Base-by-base conservation (phyloP, 2,888 invertebrate species). In the Thymelicus acteon region DNA sequence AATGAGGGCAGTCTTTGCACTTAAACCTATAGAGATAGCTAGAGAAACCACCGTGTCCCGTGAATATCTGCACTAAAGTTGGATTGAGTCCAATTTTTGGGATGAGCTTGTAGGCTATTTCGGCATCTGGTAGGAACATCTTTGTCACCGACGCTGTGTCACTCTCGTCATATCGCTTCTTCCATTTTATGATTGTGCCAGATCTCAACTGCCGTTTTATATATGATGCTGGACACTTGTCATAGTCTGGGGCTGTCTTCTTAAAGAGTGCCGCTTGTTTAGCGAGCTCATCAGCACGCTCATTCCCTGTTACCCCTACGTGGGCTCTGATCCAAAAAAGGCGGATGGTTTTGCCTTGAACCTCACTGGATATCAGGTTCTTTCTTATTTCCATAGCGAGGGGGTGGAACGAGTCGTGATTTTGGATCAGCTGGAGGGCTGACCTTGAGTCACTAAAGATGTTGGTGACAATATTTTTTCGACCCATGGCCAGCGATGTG, bases 401-500 rank as follows among this genome's bases (percentile, higher is more conserved):
- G 6, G 63, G 63, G 13, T 63, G 49, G 6, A 15, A 15, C 3
- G 52, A 52, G 1, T 39, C 5, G 1, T 5, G 39, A 6, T 49
- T 37, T 12, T 10, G 10, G 5, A 63, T 6, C 3, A 37, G 37
- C 7, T 52, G 19, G 13, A 64, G 52, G 12, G 52, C 52, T n/a
- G 64, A 54, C 10, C 54, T 15, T 13, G 57, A 65, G 65, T 65
- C 65, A 8, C 65, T 65, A 7, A 65, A n/a, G 7, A 65, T 57
- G 10, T 31, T 44, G 8, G 24, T 40, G 24, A 19, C 15, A n/a
- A 8, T 7, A 0, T 1, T 12, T 10, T n/a, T 2, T 0, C 2
- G 1, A 4, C 15, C 7, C 13, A 54, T 12, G 6, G 63, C n/a
- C 5, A 52, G 39, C 6, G n/a, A 6, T 44, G 40, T 31, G 12